phyloP scores from a whole-genome alignment of 2,888 invertebrate genomes.

The Catocala sponsa region DNA sequence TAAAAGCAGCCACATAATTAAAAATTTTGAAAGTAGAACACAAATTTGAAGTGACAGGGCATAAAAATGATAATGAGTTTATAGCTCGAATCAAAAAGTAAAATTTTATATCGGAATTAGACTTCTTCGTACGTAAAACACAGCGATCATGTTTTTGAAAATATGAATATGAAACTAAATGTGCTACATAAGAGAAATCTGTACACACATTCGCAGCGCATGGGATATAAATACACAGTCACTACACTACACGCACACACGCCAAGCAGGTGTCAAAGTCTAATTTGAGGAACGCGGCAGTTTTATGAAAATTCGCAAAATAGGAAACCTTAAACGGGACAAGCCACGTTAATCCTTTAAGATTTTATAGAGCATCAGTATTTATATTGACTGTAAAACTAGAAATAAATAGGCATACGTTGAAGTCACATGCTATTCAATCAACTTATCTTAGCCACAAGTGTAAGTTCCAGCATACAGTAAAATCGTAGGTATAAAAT shows the following conservation, averaged over 20 bases:
- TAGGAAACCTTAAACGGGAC: conserved; percentile 5
- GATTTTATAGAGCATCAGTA: background rate
- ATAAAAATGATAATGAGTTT: no score
- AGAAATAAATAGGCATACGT: conserved; percentile 11
- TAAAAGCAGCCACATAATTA: no score
- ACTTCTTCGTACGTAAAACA: no score
- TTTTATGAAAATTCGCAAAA: conserved; percentile 55
- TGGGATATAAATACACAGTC: conserved; percentile 64
- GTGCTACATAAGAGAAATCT: conserved; percentile 54
- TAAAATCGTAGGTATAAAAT: background rate
- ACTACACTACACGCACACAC: conserved; percentile 66
- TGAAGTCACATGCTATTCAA: conserved; percentile 54
- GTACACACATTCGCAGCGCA: conserved; percentile 57
- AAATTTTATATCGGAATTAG: no score
- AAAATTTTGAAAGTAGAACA: no score
- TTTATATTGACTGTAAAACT: background rate
- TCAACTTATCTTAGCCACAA: conserved; percentile 38
- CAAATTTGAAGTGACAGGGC: no score
- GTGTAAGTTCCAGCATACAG: conserved; percentile 3
- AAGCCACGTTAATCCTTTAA: background rate
- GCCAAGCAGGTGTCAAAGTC: conserved; percentile 81
- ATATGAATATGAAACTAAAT: background rate
- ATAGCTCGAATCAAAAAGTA: no score
- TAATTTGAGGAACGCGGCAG: conserved; percentile 65
- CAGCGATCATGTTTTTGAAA: no score